These are phyloP conservation scores for Cataglyphis albicans DNA, from an alignment of 2,888 invertebrate species.

Conservation along the genomic window DNA sequence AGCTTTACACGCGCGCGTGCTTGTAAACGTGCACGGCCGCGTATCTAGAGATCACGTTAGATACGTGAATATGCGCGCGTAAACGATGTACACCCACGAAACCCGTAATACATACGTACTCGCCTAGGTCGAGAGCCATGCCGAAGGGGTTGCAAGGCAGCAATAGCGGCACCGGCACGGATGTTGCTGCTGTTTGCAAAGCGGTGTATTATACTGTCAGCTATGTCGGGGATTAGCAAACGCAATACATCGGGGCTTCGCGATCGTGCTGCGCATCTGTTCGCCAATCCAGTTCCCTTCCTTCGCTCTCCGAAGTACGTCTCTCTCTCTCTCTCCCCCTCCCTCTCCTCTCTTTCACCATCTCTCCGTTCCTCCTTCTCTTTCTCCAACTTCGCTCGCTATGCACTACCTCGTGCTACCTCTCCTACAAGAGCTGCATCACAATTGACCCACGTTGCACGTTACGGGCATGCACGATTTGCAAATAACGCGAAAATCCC, in stretches of 20 bases:
- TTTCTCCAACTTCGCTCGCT: conserved; percentile 57
- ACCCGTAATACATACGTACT: conserved; percentile 67
- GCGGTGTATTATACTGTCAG: conserved; percentile 85
- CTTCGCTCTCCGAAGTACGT: conserved; percentile 26
- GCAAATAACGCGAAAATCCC: conserved; percentile 81
- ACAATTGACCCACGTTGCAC: conserved; percentile 79
- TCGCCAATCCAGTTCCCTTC: conserved; percentile 77
- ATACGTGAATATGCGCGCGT: conserved; percentile 43
- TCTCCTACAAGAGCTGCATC: conserved; percentile 76
- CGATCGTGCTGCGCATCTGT: conserved; percentile 85
- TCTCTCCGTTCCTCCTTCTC: conserved; percentile 1
- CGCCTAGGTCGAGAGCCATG: conserved; percentile 65
- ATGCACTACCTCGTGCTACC: conserved; percentile 59
- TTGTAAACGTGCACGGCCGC: conserved; percentile 45
- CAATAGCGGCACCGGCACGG: conserved; percentile 67
- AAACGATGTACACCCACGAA: conserved; percentile 60
- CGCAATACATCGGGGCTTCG: conserved; percentile 83
- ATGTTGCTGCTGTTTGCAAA: conserved; percentile 81
- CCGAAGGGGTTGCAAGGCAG: conserved; percentile 74
- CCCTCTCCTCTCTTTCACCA: conserved; percentile 3
- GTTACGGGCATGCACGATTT: conserved; percentile 76
- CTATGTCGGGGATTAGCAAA: conserved; percentile 85
- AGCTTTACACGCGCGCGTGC: conserved; percentile 46
- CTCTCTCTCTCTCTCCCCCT: conserved; percentile 37
- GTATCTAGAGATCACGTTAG: conserved; percentile 37